phyloP scores from a whole-genome alignment of 2,888 invertebrate species.

The Drosophila neotestacea region DNA sequence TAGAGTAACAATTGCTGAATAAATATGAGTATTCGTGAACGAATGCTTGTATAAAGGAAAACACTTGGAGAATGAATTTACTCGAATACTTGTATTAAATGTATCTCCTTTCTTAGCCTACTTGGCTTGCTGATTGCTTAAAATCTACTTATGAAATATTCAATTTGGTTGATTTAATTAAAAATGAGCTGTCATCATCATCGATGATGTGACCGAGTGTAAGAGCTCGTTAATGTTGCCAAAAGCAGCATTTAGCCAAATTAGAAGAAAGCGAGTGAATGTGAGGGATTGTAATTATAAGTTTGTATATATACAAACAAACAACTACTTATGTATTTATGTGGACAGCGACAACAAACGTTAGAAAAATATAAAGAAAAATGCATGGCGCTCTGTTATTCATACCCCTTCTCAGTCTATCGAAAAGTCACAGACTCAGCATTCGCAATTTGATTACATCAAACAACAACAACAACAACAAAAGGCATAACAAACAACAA shows the following conservation, averaged over 20 bases:
- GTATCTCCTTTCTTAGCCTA: background rate
- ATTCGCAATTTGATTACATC: constrained; percentile 79
- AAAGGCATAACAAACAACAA: constrained; percentile 40
- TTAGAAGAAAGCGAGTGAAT: constrained; percentile 71
- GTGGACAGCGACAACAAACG: constrained; percentile 31
- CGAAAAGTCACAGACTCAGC: constrained; percentile 18
- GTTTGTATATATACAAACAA: background rate
- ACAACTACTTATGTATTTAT: constrained; percentile 1
- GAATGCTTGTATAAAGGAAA: background rate
- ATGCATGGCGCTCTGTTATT: constrained; percentile 26
- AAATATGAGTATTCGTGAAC: background rate
- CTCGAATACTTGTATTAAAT: background rate
- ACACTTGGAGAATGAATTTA: background rate
- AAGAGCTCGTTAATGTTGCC: constrained; percentile 58
- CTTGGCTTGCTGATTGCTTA: constrained; percentile 23
- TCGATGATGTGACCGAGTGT: constrained; percentile 50
- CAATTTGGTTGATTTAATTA: constrained; percentile 57
- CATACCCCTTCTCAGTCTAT: constrained; percentile 18
- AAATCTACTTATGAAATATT: constrained; percentile 61
- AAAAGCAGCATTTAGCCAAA: constrained; percentile 71
- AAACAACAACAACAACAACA: constrained; percentile 52
- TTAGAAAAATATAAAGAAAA: constrained; percentile 48
- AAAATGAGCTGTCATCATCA: constrained; percentile 45
- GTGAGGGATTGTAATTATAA: constrained; percentile 37
- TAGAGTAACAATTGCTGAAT: background rate